These are phyloP conservation scores for Ctenochaetus hawaiiensis DNA, from an alignment of 2,797 vertebrate species.

Conservation along the genomic window DNA sequence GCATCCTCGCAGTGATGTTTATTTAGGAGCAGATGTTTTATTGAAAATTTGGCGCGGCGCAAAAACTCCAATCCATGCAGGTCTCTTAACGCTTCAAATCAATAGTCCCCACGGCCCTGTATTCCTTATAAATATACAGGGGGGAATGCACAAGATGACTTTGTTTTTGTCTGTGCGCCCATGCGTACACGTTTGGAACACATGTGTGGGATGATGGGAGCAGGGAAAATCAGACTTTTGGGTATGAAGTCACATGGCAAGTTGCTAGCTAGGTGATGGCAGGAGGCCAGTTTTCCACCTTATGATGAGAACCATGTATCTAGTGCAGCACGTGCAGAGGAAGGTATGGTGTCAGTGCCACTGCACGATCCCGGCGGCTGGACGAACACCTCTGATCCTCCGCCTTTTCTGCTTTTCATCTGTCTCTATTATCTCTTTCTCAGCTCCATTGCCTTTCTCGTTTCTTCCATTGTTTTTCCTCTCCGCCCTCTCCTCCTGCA, in stretches of 20 bases:
- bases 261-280: conserved; percentile 57
- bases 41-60: conserved; percentile 23
- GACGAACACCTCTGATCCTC: conserved; percentile 33
- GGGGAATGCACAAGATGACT: conserved; percentile 17
- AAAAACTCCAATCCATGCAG: conserved; percentile 28
- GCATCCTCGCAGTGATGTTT: conserved; percentile 68
- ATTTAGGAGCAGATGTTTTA: conserved; percentile 72
- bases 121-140: conserved; percentile 34
- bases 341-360: conserved; percentile 60
- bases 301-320: conserved; percentile 76
- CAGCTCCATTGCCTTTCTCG: conserved; percentile 3
- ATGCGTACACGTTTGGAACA: conserved; percentile 52
- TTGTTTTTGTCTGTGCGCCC: conserved; percentile 50
- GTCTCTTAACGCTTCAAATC: conserved; percentile 31
- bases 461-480: conserved; percentile 3
- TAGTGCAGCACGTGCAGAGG: conserved; percentile 64
- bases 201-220: conserved; percentile 40
- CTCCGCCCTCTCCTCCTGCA: not conserved
- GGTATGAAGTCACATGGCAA: conserved; percentile 71
- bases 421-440: conserved; percentile 10
- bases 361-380: conserved; percentile 51
- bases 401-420: conserved; percentile 18
- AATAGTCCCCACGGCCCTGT: not conserved
- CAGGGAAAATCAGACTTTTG: conserved; percentile 45
- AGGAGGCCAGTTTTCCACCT: conserved; percentile 60